Base-by-base conservation (phyloP, 2,797 vertebrate genomes). In the Phrynocephalus vlangalii region DNA sequence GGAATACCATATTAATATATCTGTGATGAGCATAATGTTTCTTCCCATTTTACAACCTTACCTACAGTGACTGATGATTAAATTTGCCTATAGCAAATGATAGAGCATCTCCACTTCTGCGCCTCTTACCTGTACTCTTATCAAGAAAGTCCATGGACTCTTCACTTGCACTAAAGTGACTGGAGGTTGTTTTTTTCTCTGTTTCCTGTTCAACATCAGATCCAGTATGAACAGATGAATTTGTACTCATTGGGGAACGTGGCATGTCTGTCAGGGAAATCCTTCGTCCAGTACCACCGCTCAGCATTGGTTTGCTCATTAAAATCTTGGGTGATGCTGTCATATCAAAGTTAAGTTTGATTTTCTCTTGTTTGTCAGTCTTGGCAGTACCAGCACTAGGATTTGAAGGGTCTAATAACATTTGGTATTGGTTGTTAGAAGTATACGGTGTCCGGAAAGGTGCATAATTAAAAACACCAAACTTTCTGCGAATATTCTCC, bases 381-480 rank as follows among this genome's bases (percentile, higher is more conserved):
- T 99, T 99, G 85, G 98, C 98, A 0, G 97, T 97, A 33, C 98
- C 98, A 2, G 98, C 98, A 2, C 97, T 93, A 38, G 98, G 98
- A 93, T 99, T 99, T 91, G 96, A 91, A 60, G 98, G 98, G 90
- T 99, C 99, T 82, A 98, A 91, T 20, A 99, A 96, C 98, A 99
- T 99, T 96, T 99, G 99, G 89, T 99, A 98, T 94, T 99, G 98
- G 96, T 98, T 99, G 95, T 98, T 99, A 94, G 99, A 98, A 0
- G 99, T 99, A 96, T 98, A 99, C 1, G 99, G 98, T 44, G 99
- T 99, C 95, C 99, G 97, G 95, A 99, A 99, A n/a, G 98, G 98
- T 82, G 99, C 99, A 72, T 99, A 99, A 96, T 99, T 99, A 96
- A 99, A 99, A 88, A 99, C 97, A 15, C 98, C 98, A 82, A 99